Base-by-base conservation (phyloP, 2,888 invertebrate genomes). In the Torymus auratus region DNA sequence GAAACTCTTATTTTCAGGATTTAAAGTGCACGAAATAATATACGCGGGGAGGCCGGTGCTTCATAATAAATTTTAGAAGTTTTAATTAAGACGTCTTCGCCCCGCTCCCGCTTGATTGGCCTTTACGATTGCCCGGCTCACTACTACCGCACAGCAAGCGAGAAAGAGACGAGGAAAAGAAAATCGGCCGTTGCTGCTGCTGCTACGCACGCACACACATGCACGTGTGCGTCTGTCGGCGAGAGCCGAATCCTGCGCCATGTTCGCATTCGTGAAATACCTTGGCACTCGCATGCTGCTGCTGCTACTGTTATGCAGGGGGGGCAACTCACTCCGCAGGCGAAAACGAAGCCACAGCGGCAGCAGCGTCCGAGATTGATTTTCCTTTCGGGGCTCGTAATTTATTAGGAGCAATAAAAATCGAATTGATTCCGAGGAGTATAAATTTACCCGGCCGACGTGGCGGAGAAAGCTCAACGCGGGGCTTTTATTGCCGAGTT, bases 201-300 rank as follows among this genome's bases (percentile, higher is more conserved):
- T 13, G 50, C 84, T 85, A 68, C 7, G 7, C 41, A 41, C 7
- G 7, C 41, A 41, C 41, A 41, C 41, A 41, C 5, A 4, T 5
- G 3, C 5, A 28, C 41, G 7, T 41, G 41, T 41, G 41, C 41
- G 41, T 88, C 87, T 87, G 87, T 87, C 88, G 86, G 83, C 23
- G 11, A 85, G 83, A 82, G 84, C 84, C 84, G 84, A 84, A 85
- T 86, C 85, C 84, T 80, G 77, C 73, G 53, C 67, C 80, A 78
- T 81, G 87, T 82, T 87, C 86, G 87, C 86, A 87, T 87, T 87
- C 86, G 84, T 85, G 85, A 86, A 87, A 87, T 87, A 86, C 82
- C 84, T 86, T 86, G 84, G 86, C 86, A 86, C 84, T 83, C 41
- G n/a, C 65, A 41, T 41, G 53, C 15, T n/a, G 23, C 68, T 70